Percentiles rank a stretch among this genome's conserved stretches.
Evolutionary conservation across 2,888 invertebrate genomes (phyloP).

Genomic region (Amiota mariae): DNA sequence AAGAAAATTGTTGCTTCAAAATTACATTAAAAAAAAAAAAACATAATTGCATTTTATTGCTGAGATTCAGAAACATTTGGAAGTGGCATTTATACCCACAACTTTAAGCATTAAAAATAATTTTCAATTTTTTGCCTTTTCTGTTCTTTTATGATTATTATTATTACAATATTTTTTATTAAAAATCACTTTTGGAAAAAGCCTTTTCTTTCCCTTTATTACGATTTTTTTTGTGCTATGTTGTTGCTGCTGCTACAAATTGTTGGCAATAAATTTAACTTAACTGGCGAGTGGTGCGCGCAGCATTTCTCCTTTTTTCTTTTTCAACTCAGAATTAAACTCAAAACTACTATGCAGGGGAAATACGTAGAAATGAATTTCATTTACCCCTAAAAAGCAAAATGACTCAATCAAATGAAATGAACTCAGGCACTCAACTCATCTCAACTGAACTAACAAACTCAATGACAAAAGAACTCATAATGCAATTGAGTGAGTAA

Average conservation of each 20-base stretch:
- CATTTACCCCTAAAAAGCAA: too few species aligned
- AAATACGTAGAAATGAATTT: not conserved
- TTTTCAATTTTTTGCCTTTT: conserved; percentile 1
- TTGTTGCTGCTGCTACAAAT: conserved; percentile 55
- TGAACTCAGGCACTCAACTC: conserved; percentile 4
- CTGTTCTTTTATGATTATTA: conserved; percentile 10
- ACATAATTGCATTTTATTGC: not conserved
- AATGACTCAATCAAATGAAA: not conserved
- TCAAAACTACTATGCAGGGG: not conserved
- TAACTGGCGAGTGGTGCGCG: conserved; percentile 52
- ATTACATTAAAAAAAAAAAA: not conserved
- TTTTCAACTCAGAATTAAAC: not conserved
- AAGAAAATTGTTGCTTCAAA: not conserved
- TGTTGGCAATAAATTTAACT: conserved; percentile 69
- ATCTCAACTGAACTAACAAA: not conserved
- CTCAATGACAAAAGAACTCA: too few species aligned
- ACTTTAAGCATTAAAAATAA: conserved; percentile 25
- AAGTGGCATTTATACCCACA: conserved; percentile 16
- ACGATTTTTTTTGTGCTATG: too few species aligned
- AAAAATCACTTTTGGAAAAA: conserved; percentile 54
- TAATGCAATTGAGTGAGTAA: not conserved
- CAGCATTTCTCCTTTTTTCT: conserved; percentile 11
- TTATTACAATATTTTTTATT: conserved; percentile 55
- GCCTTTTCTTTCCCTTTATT: not conserved
- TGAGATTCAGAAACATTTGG: not conserved